Evolutionary conservation across 2,113 vertebrate genomes (phyloP).

Genomic region (Marmota flaviventris): DNA sequence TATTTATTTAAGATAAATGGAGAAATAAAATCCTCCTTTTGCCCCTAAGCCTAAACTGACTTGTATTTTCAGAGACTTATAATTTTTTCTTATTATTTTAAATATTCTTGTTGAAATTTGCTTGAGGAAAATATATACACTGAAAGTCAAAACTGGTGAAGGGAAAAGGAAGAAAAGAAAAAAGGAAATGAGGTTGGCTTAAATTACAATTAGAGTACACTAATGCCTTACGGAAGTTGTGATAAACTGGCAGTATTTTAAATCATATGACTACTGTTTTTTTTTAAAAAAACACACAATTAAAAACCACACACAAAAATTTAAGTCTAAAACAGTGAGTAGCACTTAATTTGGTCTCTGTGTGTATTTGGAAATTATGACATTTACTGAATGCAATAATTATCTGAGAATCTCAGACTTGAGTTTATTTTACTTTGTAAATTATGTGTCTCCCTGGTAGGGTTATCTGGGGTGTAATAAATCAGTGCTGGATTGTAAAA

Average conservation of each 20-base stretch:
- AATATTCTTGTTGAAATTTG: neutral
- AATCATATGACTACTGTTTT: neutral
- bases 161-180: neutral
- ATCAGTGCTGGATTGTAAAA: slow-evolving; percentile 16
- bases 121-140: neutral
- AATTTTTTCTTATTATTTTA: neutral
- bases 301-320: neutral
- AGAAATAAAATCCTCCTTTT: neutral
- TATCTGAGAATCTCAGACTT: neutral
- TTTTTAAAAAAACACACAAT: neutral
- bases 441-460: neutral
- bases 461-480: slow-evolving; percentile 13
- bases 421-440: slow-evolving; percentile 61
- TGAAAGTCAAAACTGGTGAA: neutral
- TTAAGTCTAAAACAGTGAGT: neutral
- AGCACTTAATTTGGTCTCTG: neutral
- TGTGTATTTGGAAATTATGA: slow-evolving; percentile 3
- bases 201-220: neutral
- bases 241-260: neutral
- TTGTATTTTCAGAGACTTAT: neutral
- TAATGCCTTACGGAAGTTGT: slow-evolving; percentile 1
- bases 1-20: neutral
- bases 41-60: fast-evolving
- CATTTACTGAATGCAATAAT: slow-evolving; percentile 1
- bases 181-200: neutral